These are phyloP conservation scores for Elachura formosa DNA, from an alignment of 2,113 vertebrate species.

Conservation along the genomic window DNA sequence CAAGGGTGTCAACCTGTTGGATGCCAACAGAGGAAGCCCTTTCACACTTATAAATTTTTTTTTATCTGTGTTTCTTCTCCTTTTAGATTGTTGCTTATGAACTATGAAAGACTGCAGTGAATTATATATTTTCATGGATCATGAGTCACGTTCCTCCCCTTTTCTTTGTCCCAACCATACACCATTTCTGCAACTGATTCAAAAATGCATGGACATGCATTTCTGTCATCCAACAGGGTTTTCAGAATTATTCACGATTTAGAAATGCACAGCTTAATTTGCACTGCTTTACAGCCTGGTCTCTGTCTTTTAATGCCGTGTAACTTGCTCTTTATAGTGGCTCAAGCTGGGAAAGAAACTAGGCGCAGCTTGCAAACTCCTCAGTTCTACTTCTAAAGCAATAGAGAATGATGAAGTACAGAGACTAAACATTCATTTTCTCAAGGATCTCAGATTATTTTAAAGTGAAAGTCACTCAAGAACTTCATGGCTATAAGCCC, in stretches of 20 bases:
- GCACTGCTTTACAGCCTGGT: background rate
- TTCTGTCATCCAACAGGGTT: background rate
- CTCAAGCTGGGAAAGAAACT: conserved; percentile 44
- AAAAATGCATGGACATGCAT: background rate
- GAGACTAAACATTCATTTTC: background rate
- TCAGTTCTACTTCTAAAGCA: conserved; percentile 19
- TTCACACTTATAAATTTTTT: background rate
- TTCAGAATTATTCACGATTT: conserved; percentile 37
- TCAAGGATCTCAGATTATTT: conserved; percentile 11
- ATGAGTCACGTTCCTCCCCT: background rate
- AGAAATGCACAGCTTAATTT: conserved; percentile 29
- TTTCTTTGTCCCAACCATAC: background rate
- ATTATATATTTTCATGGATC: background rate
- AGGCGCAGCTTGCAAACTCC: conserved; percentile 7
- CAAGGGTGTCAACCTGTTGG: background rate
- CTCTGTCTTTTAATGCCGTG: background rate
- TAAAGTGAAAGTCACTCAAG: background rate
- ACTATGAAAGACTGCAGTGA: background rate
- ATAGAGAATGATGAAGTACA: conserved; percentile 10
- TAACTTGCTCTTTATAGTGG: conserved; percentile 15
- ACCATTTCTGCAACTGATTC: background rate
- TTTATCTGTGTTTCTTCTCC: background rate
- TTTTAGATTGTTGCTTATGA: background rate
- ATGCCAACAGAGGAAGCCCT: background rate
- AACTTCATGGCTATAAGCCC: background rate